phyloP scores from a whole-genome alignment of 2,797 vertebrate genomes.

The Periophthalmus magnuspinnatus region DNA sequence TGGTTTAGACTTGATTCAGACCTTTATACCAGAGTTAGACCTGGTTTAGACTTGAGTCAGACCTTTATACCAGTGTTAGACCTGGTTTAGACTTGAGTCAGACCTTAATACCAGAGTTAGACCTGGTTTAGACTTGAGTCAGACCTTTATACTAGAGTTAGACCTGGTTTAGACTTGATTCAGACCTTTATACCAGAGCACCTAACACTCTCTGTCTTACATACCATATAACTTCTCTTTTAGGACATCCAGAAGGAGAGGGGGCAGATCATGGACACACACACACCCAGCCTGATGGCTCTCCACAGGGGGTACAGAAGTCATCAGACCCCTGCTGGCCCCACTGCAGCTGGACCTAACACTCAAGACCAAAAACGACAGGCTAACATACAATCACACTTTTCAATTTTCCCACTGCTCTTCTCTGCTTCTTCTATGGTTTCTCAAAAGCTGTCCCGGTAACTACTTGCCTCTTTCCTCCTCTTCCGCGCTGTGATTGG shows the following conservation, averaged over 20 bases:
- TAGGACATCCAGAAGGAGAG: slow-evolving; percentile 17
- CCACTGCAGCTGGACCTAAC: slow-evolving; percentile 27
- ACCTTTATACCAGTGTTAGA: no score
- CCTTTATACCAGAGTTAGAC: no score
- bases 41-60: no score
- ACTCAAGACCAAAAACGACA: slow-evolving; percentile 27
- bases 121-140: no score
- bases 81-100: no score
- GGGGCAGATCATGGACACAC: slow-evolving; percentile 12
- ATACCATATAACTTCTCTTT: slow-evolving; percentile 10
- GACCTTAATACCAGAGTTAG: no score
- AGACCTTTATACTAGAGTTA: no score
- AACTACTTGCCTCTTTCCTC: slow-evolving; percentile 18
- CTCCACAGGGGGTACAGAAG: slow-evolving; percentile 46
- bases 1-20: no score
- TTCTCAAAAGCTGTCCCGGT: not conserved
- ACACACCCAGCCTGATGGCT: slow-evolving; percentile 44
- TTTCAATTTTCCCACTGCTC: slow-evolving; percentile 27
- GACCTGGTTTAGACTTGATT: no score
- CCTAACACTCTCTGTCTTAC: no score
- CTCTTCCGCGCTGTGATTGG: slow-evolving; percentile 7
- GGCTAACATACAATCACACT: slow-evolving; percentile 52
- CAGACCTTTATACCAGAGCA: no score
- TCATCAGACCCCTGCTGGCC: slow-evolving; percentile 64
- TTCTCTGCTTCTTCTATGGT: slow-evolving; percentile 28